Evolutionary conservation across 37 sponge, comb jelly and placozoan species (phyloP), one percentile per base, ranked within the genome.

Genomic region (Chondrilla cf. caribensis): DNA sequence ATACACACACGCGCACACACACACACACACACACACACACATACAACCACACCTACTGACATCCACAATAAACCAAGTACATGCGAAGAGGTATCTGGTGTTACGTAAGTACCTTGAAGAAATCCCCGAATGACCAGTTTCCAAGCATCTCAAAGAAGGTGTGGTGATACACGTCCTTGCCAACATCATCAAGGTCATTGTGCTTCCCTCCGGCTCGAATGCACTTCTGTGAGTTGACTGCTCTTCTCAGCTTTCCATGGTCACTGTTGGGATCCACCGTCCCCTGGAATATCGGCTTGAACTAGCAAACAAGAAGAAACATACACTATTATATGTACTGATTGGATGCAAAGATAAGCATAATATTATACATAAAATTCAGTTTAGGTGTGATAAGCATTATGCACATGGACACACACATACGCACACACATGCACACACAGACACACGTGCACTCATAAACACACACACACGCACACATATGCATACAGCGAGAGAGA

Each of bases 71-170:
- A 14, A 47, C 51, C 51, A 47, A 6, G 11, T 11, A 11, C 51
- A 47, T 11, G 11, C 51, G 6, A 47, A 14, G 51, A 47, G 11
- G 11, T 47, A 47, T 11, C 6, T 47, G 51, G 6, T 14, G 9
- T 47, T 47, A 47, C 11, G 29, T 62, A 62, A 9, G 29, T 18
- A 93, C 96, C 91, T 99, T 99, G 77, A 99, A 99, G 64, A 85
- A 99, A 28, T 99, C 97, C 54, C 99, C 99, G 79, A 99, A 99
- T 40, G 88, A 87, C 99, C 99, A 99, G 79, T 90, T 99, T 0
- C 99, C 99, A 38, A 99, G 70, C 99, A 99, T 99, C 66, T 99
- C 99, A 82, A 99, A 99, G 88, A 99, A 99, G 32, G 99, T 99
- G 85, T 99, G 99, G 65, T 99, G 99, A 57, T 99, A 99, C 25